phyloP scores from a whole-genome alignment of 2,888 invertebrate genomes.

The Conops quadrifasciatus region DNA sequence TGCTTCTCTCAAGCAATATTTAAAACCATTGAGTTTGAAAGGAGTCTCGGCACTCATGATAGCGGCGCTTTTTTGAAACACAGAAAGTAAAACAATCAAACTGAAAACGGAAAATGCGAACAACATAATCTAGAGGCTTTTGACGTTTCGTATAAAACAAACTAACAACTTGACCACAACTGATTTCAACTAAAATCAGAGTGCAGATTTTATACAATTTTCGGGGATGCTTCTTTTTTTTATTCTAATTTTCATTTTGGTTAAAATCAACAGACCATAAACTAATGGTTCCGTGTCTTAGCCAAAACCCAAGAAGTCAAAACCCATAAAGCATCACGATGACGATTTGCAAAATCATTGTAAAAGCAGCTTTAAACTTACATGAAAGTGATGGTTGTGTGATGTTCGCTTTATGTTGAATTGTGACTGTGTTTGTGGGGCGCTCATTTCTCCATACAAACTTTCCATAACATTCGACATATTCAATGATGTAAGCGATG shows the following conservation, averaged over 20 bases:
- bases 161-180: constrained; percentile 23
- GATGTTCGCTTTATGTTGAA: too few relatives aligned
- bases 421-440: too few relatives aligned
- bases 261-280: constrained; percentile 2
- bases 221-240: neutral
- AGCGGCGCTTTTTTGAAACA: constrained; percentile 9
- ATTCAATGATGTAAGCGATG: too few relatives aligned
- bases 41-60: constrained; percentile 42
- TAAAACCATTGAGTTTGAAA: constrained; percentile 51
- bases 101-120: neutral
- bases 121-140: neutral
- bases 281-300: neutral
- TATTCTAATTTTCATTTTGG: neutral
- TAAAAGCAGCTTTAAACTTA: too few relatives aligned
- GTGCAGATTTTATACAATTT: constrained; percentile 17
- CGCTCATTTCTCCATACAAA: too few relatives aligned
- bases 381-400: too few relatives aligned
- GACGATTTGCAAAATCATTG: too few relatives aligned
- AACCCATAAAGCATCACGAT: too few relatives aligned
- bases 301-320: too few relatives aligned
- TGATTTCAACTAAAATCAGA: neutral
- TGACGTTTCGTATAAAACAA: neutral
- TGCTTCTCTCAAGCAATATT: constrained; percentile 65
- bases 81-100: constrained; percentile 14
- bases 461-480: too few relatives aligned